Evolutionary conservation across 92 coral and sea anemone species (phyloP).

Genomic region (Umimayanthus kanabou): DNA sequence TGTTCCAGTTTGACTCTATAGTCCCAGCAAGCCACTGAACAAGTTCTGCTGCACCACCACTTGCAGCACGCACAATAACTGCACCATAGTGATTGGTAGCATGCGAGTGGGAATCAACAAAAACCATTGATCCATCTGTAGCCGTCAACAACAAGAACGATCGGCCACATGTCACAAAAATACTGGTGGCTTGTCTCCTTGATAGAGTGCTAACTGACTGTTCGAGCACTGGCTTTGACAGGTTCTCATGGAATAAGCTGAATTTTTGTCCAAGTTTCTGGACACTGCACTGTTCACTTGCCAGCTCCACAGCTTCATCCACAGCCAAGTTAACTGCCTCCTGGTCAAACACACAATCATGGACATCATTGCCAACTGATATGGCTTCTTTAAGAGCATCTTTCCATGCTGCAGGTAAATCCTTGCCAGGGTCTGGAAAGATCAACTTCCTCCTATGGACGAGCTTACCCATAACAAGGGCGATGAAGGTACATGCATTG

Average conservation of each 20-base stretch:
- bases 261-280: neutral
- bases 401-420: neutral
- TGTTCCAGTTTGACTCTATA: constrained; percentile 22
- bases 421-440: constrained; percentile 3
- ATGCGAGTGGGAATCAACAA: constrained; percentile 54
- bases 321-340: neutral
- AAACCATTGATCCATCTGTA: constrained; percentile 45
- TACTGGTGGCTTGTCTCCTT: constrained; percentile 29
- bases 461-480: neutral
- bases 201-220: neutral
- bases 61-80: constrained; percentile 39
- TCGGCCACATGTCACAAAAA: constrained; percentile 38
- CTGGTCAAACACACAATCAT: neutral
- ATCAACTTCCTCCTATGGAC: neutral
- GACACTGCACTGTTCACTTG: neutral
- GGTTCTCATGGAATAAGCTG: neutral
- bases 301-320: neutral
- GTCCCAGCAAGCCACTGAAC: constrained; percentile 46
- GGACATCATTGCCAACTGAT: neutral
- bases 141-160: constrained; percentile 42
- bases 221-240: constrained; percentile 6
- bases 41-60: constrained; percentile 25
- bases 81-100: constrained; percentile 19
- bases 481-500: neutral
- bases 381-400: neutral